phyloP scores from a whole-genome alignment of 2,797 vertebrate genomes.

The Denticeps clupeoides region DNA sequence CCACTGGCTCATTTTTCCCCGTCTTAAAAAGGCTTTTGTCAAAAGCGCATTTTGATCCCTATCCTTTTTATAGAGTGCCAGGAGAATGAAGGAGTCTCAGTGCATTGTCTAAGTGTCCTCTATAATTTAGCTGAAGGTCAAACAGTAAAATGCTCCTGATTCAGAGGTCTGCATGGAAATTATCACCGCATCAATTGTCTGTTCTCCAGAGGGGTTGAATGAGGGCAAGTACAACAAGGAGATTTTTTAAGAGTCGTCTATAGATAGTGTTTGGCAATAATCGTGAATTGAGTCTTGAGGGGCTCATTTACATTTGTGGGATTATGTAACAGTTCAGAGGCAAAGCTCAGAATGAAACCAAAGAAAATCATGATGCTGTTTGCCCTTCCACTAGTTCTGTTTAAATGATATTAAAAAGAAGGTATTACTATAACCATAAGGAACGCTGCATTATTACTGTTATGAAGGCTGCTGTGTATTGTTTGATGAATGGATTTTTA shows the following conservation, averaged over 20 bases:
- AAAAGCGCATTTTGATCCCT: slow-evolving; percentile 1
- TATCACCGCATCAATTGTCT: slow-evolving; percentile 31
- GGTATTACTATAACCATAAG: too few relatives aligned
- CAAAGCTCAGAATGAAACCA: too few relatives aligned
- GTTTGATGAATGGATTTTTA: too few relatives aligned
- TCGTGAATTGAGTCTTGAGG: slow-evolving; percentile 4
- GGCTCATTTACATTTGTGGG: slow-evolving; percentile 8
- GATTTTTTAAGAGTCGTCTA: slow-evolving; percentile 43
- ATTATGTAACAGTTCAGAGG: too few relatives aligned
- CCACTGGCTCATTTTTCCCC: not conserved
- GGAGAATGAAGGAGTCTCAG: slow-evolving; percentile 1
- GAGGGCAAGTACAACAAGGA: slow-evolving; percentile 26
- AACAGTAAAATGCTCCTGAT: slow-evolving; percentile 31
- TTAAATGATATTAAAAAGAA: too few relatives aligned
- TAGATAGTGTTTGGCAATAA: slow-evolving; percentile 7
- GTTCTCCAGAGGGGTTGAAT: slow-evolving; percentile 36
- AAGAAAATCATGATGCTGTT: too few relatives aligned
- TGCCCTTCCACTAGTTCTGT: too few relatives aligned
- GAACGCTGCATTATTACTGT: too few relatives aligned
- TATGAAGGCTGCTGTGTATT: too few relatives aligned
- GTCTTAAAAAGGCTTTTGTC: slow-evolving; percentile 3
- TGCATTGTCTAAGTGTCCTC: slow-evolving; percentile 23
- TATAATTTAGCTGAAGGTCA: slow-evolving; percentile 30
- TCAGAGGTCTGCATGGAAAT: slow-evolving; percentile 47
- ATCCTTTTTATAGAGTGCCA: not conserved